Evolutionary conservation across 2,113 vertebrate genomes (phyloP).

Genomic region (Acanthisitta chloris): DNA sequence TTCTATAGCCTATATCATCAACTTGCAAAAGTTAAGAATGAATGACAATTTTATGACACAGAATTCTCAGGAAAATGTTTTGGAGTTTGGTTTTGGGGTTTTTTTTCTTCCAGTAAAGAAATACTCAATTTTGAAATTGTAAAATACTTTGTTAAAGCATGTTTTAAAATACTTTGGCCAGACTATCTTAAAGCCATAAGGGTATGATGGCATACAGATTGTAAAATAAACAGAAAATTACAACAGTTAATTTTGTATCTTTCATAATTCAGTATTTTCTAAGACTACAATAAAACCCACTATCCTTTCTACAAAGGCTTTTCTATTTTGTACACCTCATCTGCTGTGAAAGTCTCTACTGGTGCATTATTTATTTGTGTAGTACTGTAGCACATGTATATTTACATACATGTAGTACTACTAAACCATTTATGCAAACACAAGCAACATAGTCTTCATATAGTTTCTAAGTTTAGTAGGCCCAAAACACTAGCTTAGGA

Average conservation of each 20-base stretch:
- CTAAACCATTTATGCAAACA: neutral
- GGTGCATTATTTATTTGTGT: neutral
- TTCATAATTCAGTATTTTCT: conserved; percentile 77
- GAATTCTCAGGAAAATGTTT: conserved; percentile 79
- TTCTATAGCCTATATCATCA: conserved; percentile 33
- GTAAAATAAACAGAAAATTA: conserved; percentile 74
- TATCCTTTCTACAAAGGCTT: conserved; percentile 71
- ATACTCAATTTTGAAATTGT: conserved; percentile 72
- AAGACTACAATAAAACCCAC: conserved; percentile 77
- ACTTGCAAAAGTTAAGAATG: conserved; percentile 47
- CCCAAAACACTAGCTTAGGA: conserved; percentile 77
- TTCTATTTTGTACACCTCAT: conserved; percentile 60
- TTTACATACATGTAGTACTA: neutral
- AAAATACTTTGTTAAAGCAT: conserved; percentile 77
- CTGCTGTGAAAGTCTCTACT: conserved; percentile 12
- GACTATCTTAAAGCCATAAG: conserved; percentile 70
- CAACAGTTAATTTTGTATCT: conserved; percentile 75
- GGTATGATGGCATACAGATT: conserved; percentile 70
- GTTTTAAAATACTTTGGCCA: conserved; percentile 71
- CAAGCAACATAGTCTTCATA: neutral
- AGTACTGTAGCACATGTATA: no score
- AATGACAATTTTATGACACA: conserved; percentile 55
- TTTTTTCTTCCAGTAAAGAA: conserved; percentile 58
- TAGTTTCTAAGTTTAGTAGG: conserved; percentile 62
- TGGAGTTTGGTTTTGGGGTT: neutral